Base-by-base conservation (phyloP, 64 coral and sea anemone genomes). In the Dendronephthya gigantea region DNA sequence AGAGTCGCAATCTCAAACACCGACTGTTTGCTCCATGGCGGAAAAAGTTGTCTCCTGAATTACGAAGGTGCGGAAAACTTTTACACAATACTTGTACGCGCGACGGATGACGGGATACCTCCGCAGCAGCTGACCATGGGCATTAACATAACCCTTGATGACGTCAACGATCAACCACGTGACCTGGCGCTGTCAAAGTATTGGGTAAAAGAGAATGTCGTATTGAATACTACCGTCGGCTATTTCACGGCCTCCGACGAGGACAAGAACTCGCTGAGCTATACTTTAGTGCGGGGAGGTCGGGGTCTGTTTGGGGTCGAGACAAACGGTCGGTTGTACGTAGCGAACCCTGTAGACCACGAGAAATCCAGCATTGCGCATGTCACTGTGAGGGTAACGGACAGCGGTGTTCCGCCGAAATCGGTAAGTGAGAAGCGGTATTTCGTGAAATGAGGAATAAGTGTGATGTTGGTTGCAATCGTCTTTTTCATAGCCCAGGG, bases 151-250 rank as follows among this genome's bases (percentile, higher is more conserved):
- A 72, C 33, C 8, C 34, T 96, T 25, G 90, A 82, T 83, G 88
- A 96, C 79, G 38, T 96, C 84, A 96, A 96, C 72, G 94, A 96
- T 62, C 76, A 79, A 84, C 94, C 94, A 89, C 83, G 89, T 90
- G 79, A 88, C 40, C 50, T 92, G 17, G 75, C 75, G 19, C 62
- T 96, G 75, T 92, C 94, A 48, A 92, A 86, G 59, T 50, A 90
- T 40, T 90, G 47, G 32, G 89, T 96, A 8, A 90, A 88, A 39
- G 94, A 96, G 69, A 96, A 96, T 65, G 94, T 89, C 22, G 82
- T 83, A 27, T 19, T 96, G 0, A 59, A 59, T 33, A 89, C 91
- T 27, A 88, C 55, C 16, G 85, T 92, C 35, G 94, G 94, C 23
- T 74, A 36, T 41, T 83, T 92, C 81, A 81, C 74, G 4, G 94